A percentile compares a stretch with the other conserved stretches of the same genome.
Conservation (phyloP, 2,888 invertebrate genomes). For the Drosophila tripunctata region DNA sequence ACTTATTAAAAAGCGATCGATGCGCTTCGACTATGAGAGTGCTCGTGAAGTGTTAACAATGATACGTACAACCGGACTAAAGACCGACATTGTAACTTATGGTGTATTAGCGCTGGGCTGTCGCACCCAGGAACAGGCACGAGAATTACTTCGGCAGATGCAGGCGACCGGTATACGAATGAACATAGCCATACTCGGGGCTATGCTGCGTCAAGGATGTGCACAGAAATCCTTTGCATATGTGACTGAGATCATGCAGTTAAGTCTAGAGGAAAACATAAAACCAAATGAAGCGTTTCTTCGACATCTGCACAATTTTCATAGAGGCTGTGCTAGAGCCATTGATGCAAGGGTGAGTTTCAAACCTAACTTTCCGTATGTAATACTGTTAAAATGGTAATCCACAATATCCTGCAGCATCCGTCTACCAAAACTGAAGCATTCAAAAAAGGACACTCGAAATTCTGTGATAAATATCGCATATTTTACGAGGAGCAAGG, state of each 20-base stretch:
- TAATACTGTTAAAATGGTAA: not conserved
- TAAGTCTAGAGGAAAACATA: slow-evolving; percentile 87
- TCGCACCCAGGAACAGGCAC: slow-evolving; percentile 87
- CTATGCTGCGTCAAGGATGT: slow-evolving; percentile 89
- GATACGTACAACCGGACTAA: slow-evolving; percentile 86
- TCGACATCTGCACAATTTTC: slow-evolving; percentile 87
- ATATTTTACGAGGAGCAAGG: slow-evolving; percentile 85
- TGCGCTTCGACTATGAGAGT: slow-evolving; percentile 88
- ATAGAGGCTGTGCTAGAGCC: slow-evolving; percentile 85
- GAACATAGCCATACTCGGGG: slow-evolving; percentile 90
- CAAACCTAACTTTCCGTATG: too few relatives aligned
- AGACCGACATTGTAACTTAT: slow-evolving; percentile 92
- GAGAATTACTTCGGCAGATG: slow-evolving; percentile 89
- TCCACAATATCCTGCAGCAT: slow-evolving; percentile 81
- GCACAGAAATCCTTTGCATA: slow-evolving; percentile 87
- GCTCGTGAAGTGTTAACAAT: slow-evolving; percentile 88
- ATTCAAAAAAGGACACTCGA: slow-evolving; percentile 83
- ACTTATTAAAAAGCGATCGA: slow-evolving; percentile 92
- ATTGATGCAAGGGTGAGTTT: slow-evolving; percentile 85
- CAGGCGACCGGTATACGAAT: slow-evolving; percentile 87
- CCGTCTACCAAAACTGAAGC: slow-evolving; percentile 70
- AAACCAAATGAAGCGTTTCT: slow-evolving; percentile 87
- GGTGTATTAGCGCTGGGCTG: slow-evolving; percentile 94
- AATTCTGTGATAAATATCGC: slow-evolving; percentile 85
- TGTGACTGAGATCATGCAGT: slow-evolving; percentile 88